Base-by-base conservation (phyloP, 2,113 vertebrate species). In the Terrapene triunguis region DNA sequence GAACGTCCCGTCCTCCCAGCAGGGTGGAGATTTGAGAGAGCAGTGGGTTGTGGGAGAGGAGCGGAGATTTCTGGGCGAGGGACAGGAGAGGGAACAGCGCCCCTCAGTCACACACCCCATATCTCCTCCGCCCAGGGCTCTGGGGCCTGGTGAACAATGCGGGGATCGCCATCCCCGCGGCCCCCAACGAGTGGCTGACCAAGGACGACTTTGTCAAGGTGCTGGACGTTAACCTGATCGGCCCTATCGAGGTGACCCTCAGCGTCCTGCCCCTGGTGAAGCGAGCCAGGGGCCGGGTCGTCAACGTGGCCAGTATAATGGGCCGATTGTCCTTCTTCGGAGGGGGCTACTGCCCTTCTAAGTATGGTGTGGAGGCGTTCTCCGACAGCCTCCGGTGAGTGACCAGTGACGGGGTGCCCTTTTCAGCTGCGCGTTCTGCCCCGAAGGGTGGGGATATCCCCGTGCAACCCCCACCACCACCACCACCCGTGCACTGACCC, bases 61-160 rank as follows among this genome's bases (percentile, higher is more conserved):
- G 48, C 35, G 2, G 53, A 6, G 47, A 50, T 51, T 54, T 81
- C 32, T 7, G 11, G 78, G 29, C 2, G 32, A 47, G 13, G 32
- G 51, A 21, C 74, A 4, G 22, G 38, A 42, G 11, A 44, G 24
- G 13, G 47, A 35, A 27, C 11, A 80, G 14, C 5, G 3, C 10
- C 78, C 78, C 57, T 3, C 27, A 11, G 25, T 72, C 35, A 69
- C 21, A 10, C 32, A 0, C 27, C 27, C 12, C 35, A 1, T 32
- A 1, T 32, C 29, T 21, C 47, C 79, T 38, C n/a, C 21, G 7
- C 4, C 1, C 89, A 99, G 99, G 99, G 55, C 98, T 99, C 87
- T 99, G 99, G 99, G 98, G 98, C 10, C 96, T 99, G 81, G 98
- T 99, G 57, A 99, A 99, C 93, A 99, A 99, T 1, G 98, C 99